These are phyloP conservation scores for Miichthys miiuy DNA, from an alignment of 2,797 vertebrate species.

Conservation along the genomic window DNA sequence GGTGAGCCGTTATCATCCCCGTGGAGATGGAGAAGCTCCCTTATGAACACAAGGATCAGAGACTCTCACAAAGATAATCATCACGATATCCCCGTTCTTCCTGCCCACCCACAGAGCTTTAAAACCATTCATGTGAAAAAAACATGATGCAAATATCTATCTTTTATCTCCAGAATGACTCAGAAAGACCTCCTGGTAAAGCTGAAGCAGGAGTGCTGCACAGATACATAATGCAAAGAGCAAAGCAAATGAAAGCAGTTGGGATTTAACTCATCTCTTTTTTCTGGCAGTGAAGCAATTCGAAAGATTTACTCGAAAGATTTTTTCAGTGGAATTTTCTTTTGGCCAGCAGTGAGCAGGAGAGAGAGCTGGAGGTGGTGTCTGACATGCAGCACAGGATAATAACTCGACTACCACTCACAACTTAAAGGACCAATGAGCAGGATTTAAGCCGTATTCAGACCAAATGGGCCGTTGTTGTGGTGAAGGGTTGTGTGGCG, in stretches of 20 bases:
- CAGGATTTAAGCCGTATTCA: too few species aligned
- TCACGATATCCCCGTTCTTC: neutral
- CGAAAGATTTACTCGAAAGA: neutral
- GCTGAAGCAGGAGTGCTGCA: neutral
- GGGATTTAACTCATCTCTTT: neutral
- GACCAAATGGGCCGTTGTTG: too few species aligned
- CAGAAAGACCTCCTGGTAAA: neutral
- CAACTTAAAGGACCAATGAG: neutral
- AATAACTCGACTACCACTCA: neutral
- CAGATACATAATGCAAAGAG: neutral
- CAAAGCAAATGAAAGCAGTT: slow-evolving; percentile 9
- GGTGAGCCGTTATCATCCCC: slow-evolving; percentile 96
- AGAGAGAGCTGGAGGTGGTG: neutral
- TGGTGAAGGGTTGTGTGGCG: too few species aligned
- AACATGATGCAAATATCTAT: slow-evolving; percentile 1
- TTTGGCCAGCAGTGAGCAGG: neutral
- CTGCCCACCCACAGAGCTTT: neutral
- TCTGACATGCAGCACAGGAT: neutral
- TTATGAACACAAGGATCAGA: slow-evolving; percentile 64
- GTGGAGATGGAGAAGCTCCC: slow-evolving; percentile 92
- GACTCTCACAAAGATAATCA: slow-evolving; percentile 19
- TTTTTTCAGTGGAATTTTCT: neutral
- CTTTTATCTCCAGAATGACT: neutral
- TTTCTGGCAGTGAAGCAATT: neutral
- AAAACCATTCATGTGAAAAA: neutral